Base-by-base conservation (phyloP, 2,113 vertebrate genomes). In the Loxodonta africana region DNA sequence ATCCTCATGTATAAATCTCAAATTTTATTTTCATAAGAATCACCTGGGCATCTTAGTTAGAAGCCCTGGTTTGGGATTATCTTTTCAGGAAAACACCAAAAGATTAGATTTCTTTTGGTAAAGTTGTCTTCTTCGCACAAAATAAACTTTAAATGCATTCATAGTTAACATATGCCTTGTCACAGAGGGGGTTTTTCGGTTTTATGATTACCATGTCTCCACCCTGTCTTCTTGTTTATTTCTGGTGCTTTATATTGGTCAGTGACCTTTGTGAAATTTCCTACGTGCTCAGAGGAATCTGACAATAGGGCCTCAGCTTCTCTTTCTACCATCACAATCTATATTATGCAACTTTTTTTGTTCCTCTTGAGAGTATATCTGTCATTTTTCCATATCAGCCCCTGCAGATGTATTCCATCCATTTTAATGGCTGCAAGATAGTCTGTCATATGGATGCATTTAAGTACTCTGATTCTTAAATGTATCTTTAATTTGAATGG, bases 401-500 rank as follows among this genome's bases (percentile, higher is more conserved):
- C 21, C 25, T 77, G 10, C 17, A 85, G 26, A 41, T 65, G 25
- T 41, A 84, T 44, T 37, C 51, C 21, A 81, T 12, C 41, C 4
- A 84, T 8, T 89, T 89, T 51, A 96, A 81, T 65, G 44, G 51
- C 10, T 73, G 15, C 23, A 85, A 26, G 51, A 53, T 25, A 33
- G 26, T 83, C 44, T 71, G 28, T 85, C 65, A 17, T 57, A 53
- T 90, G 26, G 53, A 53, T 93, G 8, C n/a, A 51, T 65, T 63
- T 90, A 81, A 73, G 11, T 80, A 46, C 21, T 1, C 33, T 86
- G 44, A 65, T 65, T 86, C 73, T 90, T 83, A 83, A 73, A 8
- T 84, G 83, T 15, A 60, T 76, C 46, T 88, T 95, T 76, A 88
- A 53, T 88, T 82, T 88, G 25, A 28, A 83, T 95, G 46, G 46